phyloP scores from a whole-genome alignment of 2,113 vertebrate species.

The Otus sunia region DNA sequence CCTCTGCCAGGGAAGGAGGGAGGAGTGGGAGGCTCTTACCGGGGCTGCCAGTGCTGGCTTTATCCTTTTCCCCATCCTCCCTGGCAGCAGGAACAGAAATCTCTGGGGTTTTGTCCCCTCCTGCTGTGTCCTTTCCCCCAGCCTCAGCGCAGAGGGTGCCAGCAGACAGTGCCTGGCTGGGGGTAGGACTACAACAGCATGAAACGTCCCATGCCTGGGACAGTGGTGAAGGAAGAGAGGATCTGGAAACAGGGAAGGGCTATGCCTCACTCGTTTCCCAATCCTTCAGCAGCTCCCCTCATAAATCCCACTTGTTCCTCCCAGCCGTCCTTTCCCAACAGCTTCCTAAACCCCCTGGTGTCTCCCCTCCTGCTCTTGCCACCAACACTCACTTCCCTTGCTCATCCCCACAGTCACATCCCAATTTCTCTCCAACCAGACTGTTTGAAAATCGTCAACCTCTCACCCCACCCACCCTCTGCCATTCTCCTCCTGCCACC shows the following conservation, averaged over 20 bases:
- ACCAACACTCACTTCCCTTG: not conserved
- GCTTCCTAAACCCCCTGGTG: not conserved
- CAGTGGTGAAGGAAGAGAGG: not conserved
- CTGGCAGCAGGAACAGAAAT: not conserved
- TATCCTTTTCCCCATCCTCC: not conserved
- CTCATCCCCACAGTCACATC: not conserved
- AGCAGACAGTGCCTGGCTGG: not conserved
- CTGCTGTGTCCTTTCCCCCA: not conserved
- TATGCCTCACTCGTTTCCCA: not conserved
- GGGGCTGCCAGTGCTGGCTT: not conserved
- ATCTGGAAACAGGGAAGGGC: not conserved
- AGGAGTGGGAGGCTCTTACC: not conserved
- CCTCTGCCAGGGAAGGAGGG: not conserved
- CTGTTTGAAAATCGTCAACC: not conserved
- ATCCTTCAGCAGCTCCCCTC: not conserved
- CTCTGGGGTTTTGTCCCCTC: not conserved
- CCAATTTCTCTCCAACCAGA: not conserved
- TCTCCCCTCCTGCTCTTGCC: not conserved
- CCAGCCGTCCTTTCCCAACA: not conserved
- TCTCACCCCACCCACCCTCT: not conserved
- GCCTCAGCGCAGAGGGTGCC: not conserved
- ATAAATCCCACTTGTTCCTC: not conserved
- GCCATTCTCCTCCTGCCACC: not conserved
- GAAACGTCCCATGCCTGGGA: not conserved
- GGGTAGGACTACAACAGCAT: not conserved